phyloP scores from a whole-genome alignment of 1,140 invertebrate species.

The Dolichoris vasculosae region DNA sequence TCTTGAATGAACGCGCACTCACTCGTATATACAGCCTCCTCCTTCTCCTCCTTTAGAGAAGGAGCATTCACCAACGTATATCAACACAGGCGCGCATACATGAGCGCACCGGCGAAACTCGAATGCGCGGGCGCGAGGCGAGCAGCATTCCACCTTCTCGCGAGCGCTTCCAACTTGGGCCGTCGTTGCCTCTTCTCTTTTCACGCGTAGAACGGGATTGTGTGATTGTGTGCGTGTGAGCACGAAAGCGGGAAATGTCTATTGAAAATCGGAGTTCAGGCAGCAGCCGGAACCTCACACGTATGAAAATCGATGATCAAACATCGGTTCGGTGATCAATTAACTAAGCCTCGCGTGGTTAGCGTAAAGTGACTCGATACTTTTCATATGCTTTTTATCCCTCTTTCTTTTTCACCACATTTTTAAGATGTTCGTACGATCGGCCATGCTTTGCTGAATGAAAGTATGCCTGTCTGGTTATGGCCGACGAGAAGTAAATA shows the following conservation, averaged over 20 bases:
- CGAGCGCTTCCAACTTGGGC: conserved; percentile 66
- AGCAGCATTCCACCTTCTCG: conserved; percentile 69
- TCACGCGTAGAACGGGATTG: background rate
- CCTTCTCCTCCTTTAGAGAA: background rate
- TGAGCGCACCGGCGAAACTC: conserved; percentile 34
- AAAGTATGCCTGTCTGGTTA: background rate
- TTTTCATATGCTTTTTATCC: background rate
- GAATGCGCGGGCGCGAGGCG: conserved; percentile 65
- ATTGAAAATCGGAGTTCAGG: background rate
- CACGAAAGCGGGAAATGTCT: background rate
- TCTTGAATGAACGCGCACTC: conserved; percentile 67
- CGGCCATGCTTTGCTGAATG: background rate
- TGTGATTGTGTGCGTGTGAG: background rate
- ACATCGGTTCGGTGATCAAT: background rate
- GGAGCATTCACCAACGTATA: conserved; percentile 33
- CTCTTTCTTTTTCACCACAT: background rate
- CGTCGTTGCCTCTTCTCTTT: conserved; percentile 36
- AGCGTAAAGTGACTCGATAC: background rate
- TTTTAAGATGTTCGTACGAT: background rate
- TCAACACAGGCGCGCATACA: background rate
- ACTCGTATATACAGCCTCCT: conserved; percentile 22
- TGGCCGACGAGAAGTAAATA: conserved; percentile 4
- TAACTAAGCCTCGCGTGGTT: background rate
- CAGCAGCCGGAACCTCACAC: background rate
- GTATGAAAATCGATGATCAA: background rate